Evolutionary conservation across 2,113 vertebrate genomes (phyloP), one percentile per base, ranked within the genome.

Genomic region (Eudyptes chrysolophus): DNA sequence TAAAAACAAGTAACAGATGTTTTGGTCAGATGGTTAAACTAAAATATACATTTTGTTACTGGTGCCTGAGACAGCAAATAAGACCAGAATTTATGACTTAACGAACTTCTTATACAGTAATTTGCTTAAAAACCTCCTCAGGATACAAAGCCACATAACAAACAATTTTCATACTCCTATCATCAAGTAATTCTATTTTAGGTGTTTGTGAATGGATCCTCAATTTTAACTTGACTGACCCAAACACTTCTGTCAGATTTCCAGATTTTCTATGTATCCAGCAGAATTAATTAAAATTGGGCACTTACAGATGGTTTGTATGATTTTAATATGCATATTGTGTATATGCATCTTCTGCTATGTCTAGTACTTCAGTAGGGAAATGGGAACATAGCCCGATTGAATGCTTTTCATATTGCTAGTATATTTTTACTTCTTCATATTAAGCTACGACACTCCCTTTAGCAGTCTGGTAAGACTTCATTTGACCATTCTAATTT

Each of bases 1-100:
- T 84, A 97, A 94, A 58, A 86, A 51, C 87, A 97, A 95, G 76
- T 97, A 97, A 93, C 98, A 98, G 97, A 97, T 98, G 97, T 94
- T 98, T 84, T 86, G 42, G 85, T 97, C 98, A 97, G 92, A 98
- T 96, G 94, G 88, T 84, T 34, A 30, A 95, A 66, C 51, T 95
- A 86, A 96, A 98, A 96, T 93, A 68, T 17, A 87, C 54, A 36
- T 96, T 94, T 95, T 90, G 27, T 68, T 91, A 84, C 40, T 84
- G 17, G 21, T 70, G 81, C 91, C 61, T 65, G 46, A 96, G 61
- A 42, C 71, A 97, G 76, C 21, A 93, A 97, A 96, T 92, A 90
- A 97, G 55, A 85, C 21, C 25, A 88, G 54, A 80, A 97, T 98
- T 98, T 97, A 97, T 95, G 51, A n/a, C 38, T 64, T 85, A 70